Evolutionary conservation across 2,888 invertebrate genomes (phyloP).

Genomic region (Lamproptera curius): DNA sequence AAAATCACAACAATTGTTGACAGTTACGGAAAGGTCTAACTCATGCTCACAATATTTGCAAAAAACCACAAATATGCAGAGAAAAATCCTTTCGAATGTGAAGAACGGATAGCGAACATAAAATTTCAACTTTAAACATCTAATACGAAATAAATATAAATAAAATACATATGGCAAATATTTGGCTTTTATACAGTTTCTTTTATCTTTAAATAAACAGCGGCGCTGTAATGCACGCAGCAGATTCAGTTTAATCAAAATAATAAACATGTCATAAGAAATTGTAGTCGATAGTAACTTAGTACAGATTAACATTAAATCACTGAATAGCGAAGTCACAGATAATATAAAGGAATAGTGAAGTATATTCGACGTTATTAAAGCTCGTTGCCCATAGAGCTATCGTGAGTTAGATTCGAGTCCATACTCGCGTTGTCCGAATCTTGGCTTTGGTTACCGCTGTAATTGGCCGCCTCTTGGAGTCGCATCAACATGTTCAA

Average conservation of each 20-base stretch:
- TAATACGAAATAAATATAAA: slow-evolving; percentile 59
- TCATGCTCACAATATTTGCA: slow-evolving; percentile 68
- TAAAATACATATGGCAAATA: slow-evolving; percentile 74
- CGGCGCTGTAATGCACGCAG: slow-evolving; percentile 33
- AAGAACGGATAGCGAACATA: slow-evolving; percentile 29
- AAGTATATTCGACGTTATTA: slow-evolving; percentile 31
- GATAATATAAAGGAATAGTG: slow-evolving; percentile 2
- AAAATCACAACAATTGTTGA: slow-evolving; percentile 41
- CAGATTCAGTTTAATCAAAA: slow-evolving; percentile 25
- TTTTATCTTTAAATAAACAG: slow-evolving; percentile 47
- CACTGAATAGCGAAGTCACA: not conserved
- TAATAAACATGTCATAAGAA: slow-evolving; percentile 17
- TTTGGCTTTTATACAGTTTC: slow-evolving; percentile 69
- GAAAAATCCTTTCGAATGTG: slow-evolving; percentile 41
- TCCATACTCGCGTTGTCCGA: slow-evolving; percentile 92
- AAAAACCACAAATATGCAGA: slow-evolving; percentile 64
- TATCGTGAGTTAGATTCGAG: slow-evolving; percentile 85
- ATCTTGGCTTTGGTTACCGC: slow-evolving; percentile 93
- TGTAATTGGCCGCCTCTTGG: slow-evolving; percentile 96
- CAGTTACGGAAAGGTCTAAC: slow-evolving; percentile 48
- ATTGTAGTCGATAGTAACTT: slow-evolving; percentile 17
- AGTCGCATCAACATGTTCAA: slow-evolving; percentile 97
- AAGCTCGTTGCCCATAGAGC: slow-evolving; percentile 78
- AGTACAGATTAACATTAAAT: slow-evolving; percentile 4
- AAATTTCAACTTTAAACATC: slow-evolving; percentile 43